Base-by-base conservation (phyloP, 2,797 vertebrate species). In the Takifugu ocellatus region DNA sequence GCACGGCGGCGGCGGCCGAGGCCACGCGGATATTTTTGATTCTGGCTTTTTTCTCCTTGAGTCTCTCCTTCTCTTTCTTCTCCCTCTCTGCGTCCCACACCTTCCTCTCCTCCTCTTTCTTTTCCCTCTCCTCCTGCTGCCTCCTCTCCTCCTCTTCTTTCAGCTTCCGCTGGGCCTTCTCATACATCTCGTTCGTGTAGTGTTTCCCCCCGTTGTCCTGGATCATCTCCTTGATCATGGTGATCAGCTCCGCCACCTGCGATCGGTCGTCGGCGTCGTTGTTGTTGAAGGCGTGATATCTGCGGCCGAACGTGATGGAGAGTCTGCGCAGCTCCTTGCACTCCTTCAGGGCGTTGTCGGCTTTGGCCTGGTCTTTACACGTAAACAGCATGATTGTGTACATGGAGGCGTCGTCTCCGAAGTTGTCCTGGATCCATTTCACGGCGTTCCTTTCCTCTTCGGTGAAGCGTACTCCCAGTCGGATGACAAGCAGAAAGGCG, bases 321-420 rank as follows among this genome's bases (percentile, higher is more conserved):
- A 91, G 83, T 51, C 80, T 72, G 49, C 78, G 77, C 12, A 89
- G 74, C 51, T 85, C 83, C 50, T 86, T 84, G 67, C 87, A 84
- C 71, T 88, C 81, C 42, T 87, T 86, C 58, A 89, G 52, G 0
- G 77, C 84, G 15, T 73, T 84, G 72, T 87, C 83, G 15, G 87
- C 77, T 66, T 83, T 89, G 0, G 70, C 81, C 60, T 91, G 86
- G 33, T 90, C 89, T 61, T 82, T 83, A 42, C 84, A 82, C 0
- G 90, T 90, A 31, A 91, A 91, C 64, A 90, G 73, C 82, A 90
- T 84, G 61, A 90, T 88, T n/a, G 88, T 88, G 78, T 87, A 89
- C 82, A 82, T 86, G 61, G 86, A 82, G 15, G 82, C 86, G 0
- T 89, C 85, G 0, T 84, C 76, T 5, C 88, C 88, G 74, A 90